Evolutionary conservation across 2,888 invertebrate genomes (phyloP).

Genomic region (Drosophila emarginata): DNA sequence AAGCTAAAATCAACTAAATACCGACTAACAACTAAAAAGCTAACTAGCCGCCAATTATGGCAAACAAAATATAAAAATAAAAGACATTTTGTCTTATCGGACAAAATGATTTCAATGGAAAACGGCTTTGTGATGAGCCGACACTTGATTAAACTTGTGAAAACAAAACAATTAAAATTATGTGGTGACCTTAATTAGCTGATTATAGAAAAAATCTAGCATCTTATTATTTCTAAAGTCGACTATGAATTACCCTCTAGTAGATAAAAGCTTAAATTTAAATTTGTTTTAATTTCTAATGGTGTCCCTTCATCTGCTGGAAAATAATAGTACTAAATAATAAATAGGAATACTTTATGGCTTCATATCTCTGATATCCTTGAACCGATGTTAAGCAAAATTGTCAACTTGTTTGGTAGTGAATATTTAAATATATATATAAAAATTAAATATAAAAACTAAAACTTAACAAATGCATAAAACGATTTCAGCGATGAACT

Average conservation of each 20-base stretch:
- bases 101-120: slow-evolving; percentile 46
- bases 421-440: no score
- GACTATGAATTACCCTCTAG: slow-evolving; percentile 20
- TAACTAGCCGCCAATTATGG: slow-evolving; percentile 70
- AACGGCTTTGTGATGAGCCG: slow-evolving; percentile 62
- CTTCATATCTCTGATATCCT: no score
- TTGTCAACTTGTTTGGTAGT: no score
- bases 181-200: slow-evolving; percentile 70
- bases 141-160: slow-evolving; percentile 40
- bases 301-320: no score
- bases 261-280: neutral
- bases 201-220: slow-evolving; percentile 38
- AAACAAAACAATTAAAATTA: slow-evolving; percentile 60
- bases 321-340: no score
- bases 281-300: no score
- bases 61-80: slow-evolving; percentile 3
- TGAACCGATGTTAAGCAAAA: no score
- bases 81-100: slow-evolving; percentile 57
- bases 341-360: no score
- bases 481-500: no score
- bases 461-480: no score
- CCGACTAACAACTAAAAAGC: slow-evolving; percentile 42
- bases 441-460: no score
- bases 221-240: slow-evolving; percentile 1
- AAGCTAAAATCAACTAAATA: slow-evolving; percentile 42